Evolutionary conservation across 2,888 invertebrate genomes (phyloP), one percentile per base, ranked within the genome.

Genomic region (Drosophila sordidapex): DNA sequence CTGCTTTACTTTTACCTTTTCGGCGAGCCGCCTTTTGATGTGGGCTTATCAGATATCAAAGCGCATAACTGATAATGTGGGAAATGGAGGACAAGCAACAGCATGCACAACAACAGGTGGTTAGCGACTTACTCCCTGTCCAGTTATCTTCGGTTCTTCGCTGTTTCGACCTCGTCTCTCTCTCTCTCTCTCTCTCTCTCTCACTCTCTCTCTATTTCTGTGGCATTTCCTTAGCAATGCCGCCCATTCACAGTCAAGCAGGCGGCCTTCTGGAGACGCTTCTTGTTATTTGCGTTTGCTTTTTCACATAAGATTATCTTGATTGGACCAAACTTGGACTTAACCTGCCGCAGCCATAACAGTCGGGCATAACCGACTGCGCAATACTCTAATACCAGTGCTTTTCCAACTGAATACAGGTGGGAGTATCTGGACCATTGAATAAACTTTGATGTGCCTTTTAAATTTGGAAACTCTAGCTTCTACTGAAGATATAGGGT

Each of bases 31-130:
- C 64, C 85, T 80, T 87, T 87, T 87, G 90, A 87, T 89, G 87
- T 87, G 90, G 84, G 84, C 89, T 87, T 87, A 89, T 90, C 87
- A 82, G 85, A 90, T 89, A 90, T 87, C 90, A 87, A 90, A 87
- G 90, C 79, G 89, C 87, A 89, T 87, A 87, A 75, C 90, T 89
- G 87, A 90, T 89, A 90, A 90, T 83, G 85, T 76, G 87, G 87
- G 75, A 87, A 89, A 76, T 74, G 73, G 67, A 63, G 71, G 70
- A 51, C 66, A 71, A 10, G n/a, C 62, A 59, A 31, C 31, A 40
- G 25, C 43, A 53, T 18, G 48, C 52, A 62, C 76, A 76, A 57
- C 78, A 76, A 79, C 79, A 81, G 79, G 78, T 79, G 78, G 69
- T 51, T 66, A 27, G 35, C 46, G 25, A n/a, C 63, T 40, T 46